Percentiles rank a stretch among this genome's conserved stretches.
These are phyloP conservation scores for Lucilia sericata DNA, from an alignment of 1,140 invertebrate species.

Conservation along the genomic window DNA sequence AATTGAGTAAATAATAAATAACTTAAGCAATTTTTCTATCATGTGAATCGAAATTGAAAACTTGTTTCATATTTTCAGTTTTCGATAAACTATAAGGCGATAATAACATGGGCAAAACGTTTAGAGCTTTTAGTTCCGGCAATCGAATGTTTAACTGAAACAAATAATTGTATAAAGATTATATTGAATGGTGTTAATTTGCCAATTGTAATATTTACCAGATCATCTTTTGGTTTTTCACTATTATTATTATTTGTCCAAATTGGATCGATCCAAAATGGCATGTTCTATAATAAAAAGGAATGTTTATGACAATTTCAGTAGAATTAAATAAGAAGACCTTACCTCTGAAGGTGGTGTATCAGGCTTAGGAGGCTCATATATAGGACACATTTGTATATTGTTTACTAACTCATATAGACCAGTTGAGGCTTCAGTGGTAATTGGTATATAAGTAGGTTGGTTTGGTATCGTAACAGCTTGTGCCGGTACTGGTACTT, in stretches of 20 bases:
- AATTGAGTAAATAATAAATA: constrained; percentile 26
- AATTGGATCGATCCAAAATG: constrained; percentile 66
- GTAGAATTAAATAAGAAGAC: constrained; percentile 8
- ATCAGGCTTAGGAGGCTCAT: constrained; percentile 68
- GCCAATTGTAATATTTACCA: constrained; percentile 46
- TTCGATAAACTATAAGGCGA: constrained; percentile 65
- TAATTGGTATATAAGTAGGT: background rate
- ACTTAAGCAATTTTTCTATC: constrained; percentile 63
- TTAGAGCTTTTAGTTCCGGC: constrained; percentile 57
- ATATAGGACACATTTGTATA: constrained; percentile 51
- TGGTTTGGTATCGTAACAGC: background rate
- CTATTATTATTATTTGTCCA: constrained; percentile 56
- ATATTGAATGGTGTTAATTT: background rate
- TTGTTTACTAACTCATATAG: constrained; percentile 53
- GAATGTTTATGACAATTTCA: background rate
- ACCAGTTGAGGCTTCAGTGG: background rate
- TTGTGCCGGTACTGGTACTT: constrained; percentile 34
- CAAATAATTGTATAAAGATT: background rate
- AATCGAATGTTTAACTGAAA: constrained; percentile 54
- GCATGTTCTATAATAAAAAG: constrained; percentile 49
- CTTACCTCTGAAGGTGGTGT: constrained; percentile 66
- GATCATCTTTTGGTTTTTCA: constrained; percentile 50
- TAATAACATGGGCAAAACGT: constrained; percentile 57
- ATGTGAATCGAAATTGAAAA: constrained; percentile 62
- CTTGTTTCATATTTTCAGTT: constrained; percentile 61